Conservation (phyloP, 64 coral and sea anemone species). For the Anthopleura sola region DNA sequence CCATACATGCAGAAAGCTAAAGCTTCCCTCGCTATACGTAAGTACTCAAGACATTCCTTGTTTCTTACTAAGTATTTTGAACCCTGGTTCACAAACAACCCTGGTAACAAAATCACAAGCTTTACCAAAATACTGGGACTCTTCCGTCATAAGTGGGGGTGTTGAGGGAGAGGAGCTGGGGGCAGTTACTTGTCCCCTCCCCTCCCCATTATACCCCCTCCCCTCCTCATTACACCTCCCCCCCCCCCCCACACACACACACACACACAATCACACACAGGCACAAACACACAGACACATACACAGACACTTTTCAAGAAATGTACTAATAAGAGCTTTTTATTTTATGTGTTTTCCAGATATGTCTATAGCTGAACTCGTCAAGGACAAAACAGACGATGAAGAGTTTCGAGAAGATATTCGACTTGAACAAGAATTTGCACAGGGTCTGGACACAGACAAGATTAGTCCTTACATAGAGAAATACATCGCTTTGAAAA, state of each 20-base stretch:
- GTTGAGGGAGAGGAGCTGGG: too few relatives aligned
- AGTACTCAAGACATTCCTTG: conserved; percentile 27
- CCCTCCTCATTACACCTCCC: too few relatives aligned
- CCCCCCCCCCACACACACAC: too few relatives aligned
- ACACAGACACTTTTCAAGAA: background rate
- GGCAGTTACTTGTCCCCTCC: too few relatives aligned
- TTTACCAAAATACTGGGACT: too few relatives aligned
- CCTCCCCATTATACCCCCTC: too few relatives aligned
- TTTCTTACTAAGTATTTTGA: background rate
- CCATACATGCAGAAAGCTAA: conserved; percentile 97
- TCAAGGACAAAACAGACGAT: conserved; percentile 90
- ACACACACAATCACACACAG: too few relatives aligned
- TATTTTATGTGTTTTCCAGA: conserved; percentile 24
- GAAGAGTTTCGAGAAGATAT: conserved; percentile 93
- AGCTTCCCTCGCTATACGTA: conserved; percentile 89
- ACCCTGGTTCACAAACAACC: too few relatives aligned
- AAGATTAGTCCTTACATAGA: conserved; percentile 97
- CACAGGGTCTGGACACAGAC: conserved; percentile 87
- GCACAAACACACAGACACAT: too few relatives aligned
- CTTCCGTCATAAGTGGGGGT: too few relatives aligned
- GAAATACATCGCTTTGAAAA: conserved; percentile 86
- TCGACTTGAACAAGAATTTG: conserved; percentile 89
- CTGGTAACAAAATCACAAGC: too few relatives aligned
- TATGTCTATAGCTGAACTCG: conserved; percentile 88
- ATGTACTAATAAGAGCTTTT: too few relatives aligned